Percentiles rank a stretch among this genome's conserved stretches.
Conservation (phyloP, 1,140 invertebrate genomes). For the Arctopsyche grandis region DNA sequence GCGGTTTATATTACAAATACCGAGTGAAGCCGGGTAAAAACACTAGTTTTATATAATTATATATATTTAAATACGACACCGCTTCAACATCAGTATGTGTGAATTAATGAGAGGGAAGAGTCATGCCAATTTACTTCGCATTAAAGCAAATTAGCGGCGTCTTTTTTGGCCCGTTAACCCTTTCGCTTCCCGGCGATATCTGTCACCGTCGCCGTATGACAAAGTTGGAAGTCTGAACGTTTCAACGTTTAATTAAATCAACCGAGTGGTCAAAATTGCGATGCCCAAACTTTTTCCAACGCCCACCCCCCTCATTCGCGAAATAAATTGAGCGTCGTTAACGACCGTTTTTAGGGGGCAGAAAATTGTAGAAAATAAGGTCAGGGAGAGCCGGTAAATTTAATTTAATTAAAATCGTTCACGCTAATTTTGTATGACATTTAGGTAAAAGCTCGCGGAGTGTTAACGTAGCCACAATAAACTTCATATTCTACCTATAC, state of each 20-base stretch:
- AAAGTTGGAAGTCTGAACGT: not conserved
- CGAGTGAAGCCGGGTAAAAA: too few species aligned
- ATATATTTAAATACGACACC: not conserved
- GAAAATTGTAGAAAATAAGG: constrained; percentile 12
- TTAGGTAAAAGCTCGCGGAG: not conserved
- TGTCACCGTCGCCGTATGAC: not conserved
- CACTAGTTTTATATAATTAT: not conserved
- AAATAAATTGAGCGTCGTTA: constrained; percentile 19
- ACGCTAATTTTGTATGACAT: constrained; percentile 5
- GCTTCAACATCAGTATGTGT: too few species aligned
- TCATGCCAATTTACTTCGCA: too few species aligned
- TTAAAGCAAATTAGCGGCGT: too few species aligned
- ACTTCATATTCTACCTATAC: too few species aligned
- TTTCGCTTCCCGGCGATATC: too few species aligned
- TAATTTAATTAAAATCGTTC: constrained; percentile 28
- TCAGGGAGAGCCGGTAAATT: not conserved
- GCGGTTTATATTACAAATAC: too few species aligned
- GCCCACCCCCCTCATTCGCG: not conserved
- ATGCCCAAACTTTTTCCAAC: not conserved
- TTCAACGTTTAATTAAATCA: constrained; percentile 13
- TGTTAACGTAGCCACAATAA: too few species aligned
- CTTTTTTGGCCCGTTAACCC: too few species aligned
- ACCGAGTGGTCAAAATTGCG: not conserved
- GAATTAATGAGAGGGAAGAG: too few species aligned
- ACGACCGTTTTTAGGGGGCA: not conserved